Base-by-base conservation (phyloP, 2,888 invertebrate species). In the Balanococcus diminutus region DNA sequence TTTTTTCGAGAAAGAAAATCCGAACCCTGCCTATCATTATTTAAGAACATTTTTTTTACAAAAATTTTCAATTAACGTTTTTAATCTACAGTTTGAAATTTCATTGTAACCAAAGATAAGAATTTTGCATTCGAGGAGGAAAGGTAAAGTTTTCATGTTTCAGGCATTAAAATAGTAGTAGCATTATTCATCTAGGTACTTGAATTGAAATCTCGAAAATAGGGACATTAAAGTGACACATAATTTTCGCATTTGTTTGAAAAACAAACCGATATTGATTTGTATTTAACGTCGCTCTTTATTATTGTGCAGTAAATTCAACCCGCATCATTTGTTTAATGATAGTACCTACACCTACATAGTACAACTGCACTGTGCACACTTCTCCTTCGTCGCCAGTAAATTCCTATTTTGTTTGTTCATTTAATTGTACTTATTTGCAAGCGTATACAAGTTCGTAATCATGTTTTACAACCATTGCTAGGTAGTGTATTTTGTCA, bases 391-490 rank as follows among this genome's bases (percentile, higher is more conserved):
- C 75, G 25, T 36, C 5, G 67, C 72, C 19, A 72, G 31, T 79
- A 36, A 36, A 19, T 79, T 79, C 36, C 28, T 79, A 79, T 79
- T 79, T 79, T 79, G 36, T 79, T 79, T 79, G 75, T 36, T 79
- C 75, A 36, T 79, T 79, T 79, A 79, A 79, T 79, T 79, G 75
- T 79, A 36, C 36, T 79, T 16, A 36, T 79, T 79, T 16, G 75
- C 75, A 67, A 67, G 28, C 75, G 9, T 19, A 8, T 79, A 79
- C 75, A 79, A 79, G 19, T 36, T 79, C 75, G 75, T 36, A 79
- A 79, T 79, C 75, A 36, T 79, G 36, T 79, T 79, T 79, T 79
- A 79, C 75, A 79, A 79, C 75, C 28, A 79, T 79, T 36, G 75
- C 36, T 19, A 22, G 75, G 19, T 19, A 22, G 36, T 36, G 25